A percentile compares a stretch with the other conserved stretches of the same genome.
Evolutionary conservation across 2,888 invertebrate genomes (phyloP).

Genomic region (Calliphora vomitoria): DNA sequence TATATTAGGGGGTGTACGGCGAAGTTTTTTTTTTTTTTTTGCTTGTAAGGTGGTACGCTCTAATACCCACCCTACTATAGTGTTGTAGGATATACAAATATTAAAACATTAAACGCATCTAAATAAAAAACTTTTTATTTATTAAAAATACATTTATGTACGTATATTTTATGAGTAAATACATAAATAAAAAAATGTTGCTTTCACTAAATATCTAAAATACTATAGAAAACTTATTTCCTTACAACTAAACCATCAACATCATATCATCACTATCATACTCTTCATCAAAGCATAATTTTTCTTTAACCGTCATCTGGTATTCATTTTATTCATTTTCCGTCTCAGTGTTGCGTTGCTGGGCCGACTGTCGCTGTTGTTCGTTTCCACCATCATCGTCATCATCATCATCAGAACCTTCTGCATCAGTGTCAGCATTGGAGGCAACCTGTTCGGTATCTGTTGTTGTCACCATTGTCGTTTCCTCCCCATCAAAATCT

Average conservation of each 20-base stretch:
- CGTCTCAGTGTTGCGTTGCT: conserved; percentile 10
- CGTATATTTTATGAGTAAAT: not conserved
- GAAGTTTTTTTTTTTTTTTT: no score
- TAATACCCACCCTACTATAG: no score
- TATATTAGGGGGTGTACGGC: no score
- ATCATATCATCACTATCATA: not conserved
- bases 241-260: not conserved
- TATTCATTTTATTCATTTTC: conserved; percentile 13
- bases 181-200: not conserved
- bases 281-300: not conserved
- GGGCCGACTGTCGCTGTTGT: not conserved
- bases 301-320: no score
- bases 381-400: conserved; percentile 23
- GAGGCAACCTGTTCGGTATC: conserved; percentile 54
- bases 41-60: no score
- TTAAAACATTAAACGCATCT: no score
- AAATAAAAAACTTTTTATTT: not conserved
- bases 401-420: conserved; percentile 17
- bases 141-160: not conserved
- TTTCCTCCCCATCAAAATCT: conserved; percentile 57
- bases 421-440: conserved; percentile 9
- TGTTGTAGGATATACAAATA: no score
- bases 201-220: not conserved
- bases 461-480: conserved; percentile 62
- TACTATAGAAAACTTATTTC: not conserved